Evolutionary conservation across 2,797 vertebrate genomes (phyloP).

Genomic region (Centropyge bicolor): DNA sequence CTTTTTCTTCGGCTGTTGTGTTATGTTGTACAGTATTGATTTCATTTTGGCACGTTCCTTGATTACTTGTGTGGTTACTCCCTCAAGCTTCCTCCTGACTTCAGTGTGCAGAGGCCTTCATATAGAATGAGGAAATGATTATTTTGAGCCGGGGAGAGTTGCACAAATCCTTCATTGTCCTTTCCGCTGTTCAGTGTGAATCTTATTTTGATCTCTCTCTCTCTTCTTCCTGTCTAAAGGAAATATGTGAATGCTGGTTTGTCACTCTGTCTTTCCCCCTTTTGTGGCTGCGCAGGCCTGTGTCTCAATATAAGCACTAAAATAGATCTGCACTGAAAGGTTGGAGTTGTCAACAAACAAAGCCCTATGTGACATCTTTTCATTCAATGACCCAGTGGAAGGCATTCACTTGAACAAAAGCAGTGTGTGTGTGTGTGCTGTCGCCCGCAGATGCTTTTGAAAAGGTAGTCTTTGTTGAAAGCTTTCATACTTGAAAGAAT

Average conservation of each 20-base stretch:
- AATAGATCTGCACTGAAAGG: conserved; percentile 37
- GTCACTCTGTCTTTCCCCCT: conserved; percentile 3
- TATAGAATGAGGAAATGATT: conserved; percentile 40
- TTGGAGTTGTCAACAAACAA: conserved; percentile 55
- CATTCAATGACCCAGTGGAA: conserved; percentile 21
- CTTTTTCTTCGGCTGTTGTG: conserved; percentile 25
- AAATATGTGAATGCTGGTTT: conserved; percentile 1
- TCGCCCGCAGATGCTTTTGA: conserved; percentile 57
- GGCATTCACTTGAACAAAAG: conserved; percentile 60
- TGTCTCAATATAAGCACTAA: conserved; percentile 26
- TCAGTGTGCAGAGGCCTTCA: neutral
- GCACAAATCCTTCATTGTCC: conserved; percentile 24
- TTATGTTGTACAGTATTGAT: conserved; percentile 12
- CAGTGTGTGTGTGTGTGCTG: conserved; percentile 16
- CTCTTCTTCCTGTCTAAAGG: conserved; percentile 9
- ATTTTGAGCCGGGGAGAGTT: neutral
- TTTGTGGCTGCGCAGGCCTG: conserved; percentile 8
- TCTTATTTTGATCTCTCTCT: conserved; percentile 3
- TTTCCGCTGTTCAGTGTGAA: conserved; percentile 18
- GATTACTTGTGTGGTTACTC: neutral
- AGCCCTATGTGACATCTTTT: conserved; percentile 51
- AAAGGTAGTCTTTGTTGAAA: conserved; percentile 58
- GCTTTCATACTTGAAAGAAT: conserved; percentile 62
- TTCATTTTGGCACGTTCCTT: conserved; percentile 20
- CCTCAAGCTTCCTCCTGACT: conserved; percentile 9